A percentile compares a stretch with the other conserved stretches of the same genome.
phyloP scores from a whole-genome alignment of 2,888 invertebrate genomes.

The Pammene fasciana region DNA sequence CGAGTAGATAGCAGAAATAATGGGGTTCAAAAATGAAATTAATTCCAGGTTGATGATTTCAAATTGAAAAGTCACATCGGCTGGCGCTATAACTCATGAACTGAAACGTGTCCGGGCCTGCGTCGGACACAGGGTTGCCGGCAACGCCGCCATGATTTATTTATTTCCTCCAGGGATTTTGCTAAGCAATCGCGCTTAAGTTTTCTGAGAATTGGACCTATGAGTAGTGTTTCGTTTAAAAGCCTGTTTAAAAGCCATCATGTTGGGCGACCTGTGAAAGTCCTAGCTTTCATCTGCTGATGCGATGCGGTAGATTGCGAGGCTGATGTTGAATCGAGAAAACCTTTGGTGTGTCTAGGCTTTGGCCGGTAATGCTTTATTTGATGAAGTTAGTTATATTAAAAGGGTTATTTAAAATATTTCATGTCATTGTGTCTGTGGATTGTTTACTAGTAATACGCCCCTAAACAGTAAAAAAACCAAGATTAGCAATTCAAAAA shows the following conservation, averaged over 20 bases:
- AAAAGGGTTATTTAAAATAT: not conserved
- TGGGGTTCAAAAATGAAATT: slow-evolving; percentile 84
- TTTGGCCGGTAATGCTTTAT: not conserved
- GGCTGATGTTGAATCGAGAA: not conserved
- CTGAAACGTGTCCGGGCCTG: slow-evolving; percentile 83
- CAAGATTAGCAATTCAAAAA: slow-evolving; percentile 22
- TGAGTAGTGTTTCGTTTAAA: slow-evolving; percentile 26
- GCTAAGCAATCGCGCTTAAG: slow-evolving; percentile 31
- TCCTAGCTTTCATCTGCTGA: not conserved
- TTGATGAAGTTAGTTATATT: not conserved
- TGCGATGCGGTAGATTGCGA: not conserved
- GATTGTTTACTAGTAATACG: slow-evolving; percentile 26
- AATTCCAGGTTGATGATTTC: slow-evolving; percentile 85
- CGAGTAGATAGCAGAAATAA: slow-evolving; percentile 82
- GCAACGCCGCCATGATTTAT: slow-evolving; percentile 61
- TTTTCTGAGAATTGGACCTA: slow-evolving; percentile 32
- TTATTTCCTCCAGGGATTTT: slow-evolving; percentile 53
- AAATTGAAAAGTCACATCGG: slow-evolving; percentile 85
- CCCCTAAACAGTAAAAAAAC: slow-evolving; percentile 23
- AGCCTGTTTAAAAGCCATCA: not conserved
- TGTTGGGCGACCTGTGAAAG: not conserved
- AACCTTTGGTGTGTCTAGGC: not conserved
- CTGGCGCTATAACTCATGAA: slow-evolving; percentile 83
- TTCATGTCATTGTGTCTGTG: slow-evolving; percentile 18
- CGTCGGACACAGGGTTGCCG: slow-evolving; percentile 77